Base-by-base conservation (phyloP, 2,797 vertebrate species). In the Phrynocephalus forsythii region DNA sequence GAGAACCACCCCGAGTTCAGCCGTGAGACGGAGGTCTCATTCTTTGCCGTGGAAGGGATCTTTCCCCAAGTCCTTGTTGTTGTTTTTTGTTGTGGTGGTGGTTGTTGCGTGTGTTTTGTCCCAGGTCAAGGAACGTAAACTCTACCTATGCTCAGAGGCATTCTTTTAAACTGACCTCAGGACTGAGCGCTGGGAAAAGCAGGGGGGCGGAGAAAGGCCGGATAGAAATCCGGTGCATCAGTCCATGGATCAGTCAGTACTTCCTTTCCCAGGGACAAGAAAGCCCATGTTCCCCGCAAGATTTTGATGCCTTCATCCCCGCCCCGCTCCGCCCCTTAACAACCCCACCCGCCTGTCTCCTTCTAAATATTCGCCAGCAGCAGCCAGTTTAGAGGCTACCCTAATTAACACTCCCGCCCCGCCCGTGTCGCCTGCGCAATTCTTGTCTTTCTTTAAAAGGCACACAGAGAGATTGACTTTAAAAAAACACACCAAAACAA, bases 311-410 rank as follows among this genome's bases (percentile, higher is more conserved):
- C 44, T 63, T 63, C 20, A 0, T 0, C 22, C 38, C 38, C 38
- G 66, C 48, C 8, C n/a, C 26, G 11, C 22, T 18, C 44, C 52
- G 13, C 28, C n/a, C 26, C 16, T n/a, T 28, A 60, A 71, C 15
- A 5, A 2, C 38, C 38, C 38, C 38, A 2, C 20, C 82, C n/a
- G 13, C 50, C 90, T 93, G 92, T 93, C 94, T 94, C 94, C 92
- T 95, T 93, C 91, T 95, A 95, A 95, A 95, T 95, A 94, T 95
- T 95, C 95, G 94, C 92, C 86, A 92, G 81, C 38, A 94, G 88
- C 92, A 94, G 91, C 93, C 92, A 92, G 89, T 93, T 89, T 95
- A 91, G 87, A 92, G 91, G 92, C 94, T 95, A 95, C 95, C 94
- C 92, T 95, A 96, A 96, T 96, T 96, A 95, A 94, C 38, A 13